Evolutionary conservation across 2,113 vertebrate genomes (phyloP), one percentile per base, ranked within the genome.

Genomic region (Oenanthe melanoleuca): DNA sequence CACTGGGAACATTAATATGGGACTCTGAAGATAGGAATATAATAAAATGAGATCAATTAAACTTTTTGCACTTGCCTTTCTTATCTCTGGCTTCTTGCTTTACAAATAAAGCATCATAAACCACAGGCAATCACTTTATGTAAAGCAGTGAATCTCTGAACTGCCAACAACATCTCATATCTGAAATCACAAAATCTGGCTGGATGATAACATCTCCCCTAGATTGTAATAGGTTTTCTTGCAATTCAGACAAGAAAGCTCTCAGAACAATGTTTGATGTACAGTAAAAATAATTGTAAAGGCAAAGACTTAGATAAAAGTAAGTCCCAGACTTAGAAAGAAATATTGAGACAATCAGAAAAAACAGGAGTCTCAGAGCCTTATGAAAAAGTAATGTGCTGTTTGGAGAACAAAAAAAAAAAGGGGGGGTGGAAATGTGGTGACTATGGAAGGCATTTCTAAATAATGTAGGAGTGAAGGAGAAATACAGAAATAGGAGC

Each of bases 201-300:
- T 77, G 71, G 77, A 71, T 47, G 50, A 80, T 87, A 79, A 69
- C 16, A 75, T 81, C 65, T 82, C 14, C 31, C 12, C 10, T 65
- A 31, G 33, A 17, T 18, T 66, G 26, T 38, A 52, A 63, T n/a
- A 63, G 21, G 47, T 53, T 89, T 85, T 47, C 33, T 79, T 92
- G 50, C 11, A 72, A 89, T 87, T 89, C 70, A 88, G 70, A 57
- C 42, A 89, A 83, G 71, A 86, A 93, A 90, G 29, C 56, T 71
- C n/a, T 40, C 65, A 60, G 74, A 88, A 49, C 38, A 60, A 20
- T 83, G 17, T 86, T 85, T 91, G 93, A 89, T 85, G 24, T 66
- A 66, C 50, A 52, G 70, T 89, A 82, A 92, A 92, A 86, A 56
- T 95, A 96, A 95, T 92, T 92, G 77, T 33, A 79, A 91, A 93